Evolutionary conservation across 2,888 invertebrate genomes (phyloP).

Genomic region (Tholera decimalis): DNA sequence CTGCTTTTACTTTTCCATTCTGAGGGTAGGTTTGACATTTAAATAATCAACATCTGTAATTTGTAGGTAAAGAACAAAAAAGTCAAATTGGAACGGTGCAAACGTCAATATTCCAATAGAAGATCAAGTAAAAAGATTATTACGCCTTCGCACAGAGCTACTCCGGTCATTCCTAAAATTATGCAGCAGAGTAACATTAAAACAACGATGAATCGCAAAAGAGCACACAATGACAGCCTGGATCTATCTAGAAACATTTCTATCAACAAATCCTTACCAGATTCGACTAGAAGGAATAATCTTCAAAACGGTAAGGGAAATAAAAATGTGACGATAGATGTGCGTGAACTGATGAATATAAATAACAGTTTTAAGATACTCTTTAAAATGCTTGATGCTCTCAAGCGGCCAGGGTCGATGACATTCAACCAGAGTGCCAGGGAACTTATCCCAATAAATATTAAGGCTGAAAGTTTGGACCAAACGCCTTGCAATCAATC

Average conservation of each 20-base stretch:
- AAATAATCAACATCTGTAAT: neutral
- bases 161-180: slow-evolving; percentile 73
- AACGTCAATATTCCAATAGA: slow-evolving; percentile 73
- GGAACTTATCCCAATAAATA: slow-evolving; percentile 10
- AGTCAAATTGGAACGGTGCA: slow-evolving; percentile 68
- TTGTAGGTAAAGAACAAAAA: slow-evolving; percentile 71
- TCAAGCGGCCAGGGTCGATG: slow-evolving; percentile 64
- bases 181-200: slow-evolving; percentile 61
- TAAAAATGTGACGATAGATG: slow-evolving; percentile 64
- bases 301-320: slow-evolving; percentile 46
- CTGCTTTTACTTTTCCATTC: neutral
- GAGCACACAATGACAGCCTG: slow-evolving; percentile 58
- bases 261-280: slow-evolving; percentile 73
- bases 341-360: slow-evolving; percentile 71
- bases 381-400: slow-evolving; percentile 72
- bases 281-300: slow-evolving; percentile 73
- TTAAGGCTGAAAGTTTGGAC: slow-evolving; percentile 12
- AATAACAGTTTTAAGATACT: slow-evolving; percentile 72
- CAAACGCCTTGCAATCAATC: slow-evolving; percentile 16
- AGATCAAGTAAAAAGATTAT: slow-evolving; percentile 70
- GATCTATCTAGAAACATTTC: slow-evolving; percentile 11
- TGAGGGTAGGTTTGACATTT: neutral
- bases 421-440: slow-evolving; percentile 40
- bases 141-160: slow-evolving; percentile 76
- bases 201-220: slow-evolving; percentile 65